phyloP scores from a whole-genome alignment of 2,113 vertebrate genomes.

The Lamprotornis superbus region DNA sequence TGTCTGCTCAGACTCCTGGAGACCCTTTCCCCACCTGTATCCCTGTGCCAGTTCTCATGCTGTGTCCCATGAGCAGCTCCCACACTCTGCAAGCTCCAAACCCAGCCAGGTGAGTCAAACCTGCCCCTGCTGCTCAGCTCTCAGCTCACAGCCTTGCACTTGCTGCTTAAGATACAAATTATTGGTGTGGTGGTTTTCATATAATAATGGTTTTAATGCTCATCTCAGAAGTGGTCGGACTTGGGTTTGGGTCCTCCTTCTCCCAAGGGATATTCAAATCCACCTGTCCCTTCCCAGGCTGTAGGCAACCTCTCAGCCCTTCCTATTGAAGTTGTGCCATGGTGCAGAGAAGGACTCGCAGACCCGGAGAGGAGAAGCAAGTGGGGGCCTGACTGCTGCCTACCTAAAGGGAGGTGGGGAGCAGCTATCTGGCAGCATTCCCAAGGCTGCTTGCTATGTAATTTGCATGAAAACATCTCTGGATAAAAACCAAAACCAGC shows the following conservation, averaged over 20 bases:
- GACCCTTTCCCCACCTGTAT: background rate
- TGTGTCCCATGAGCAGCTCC: background rate
- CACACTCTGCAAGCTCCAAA: background rate
- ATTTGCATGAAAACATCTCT: conserved; percentile 31
- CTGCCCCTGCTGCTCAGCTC: conserved; percentile 9
- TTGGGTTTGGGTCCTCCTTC: conserved; percentile 34
- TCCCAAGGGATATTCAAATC: conserved; percentile 60
- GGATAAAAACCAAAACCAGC: conserved; percentile 34
- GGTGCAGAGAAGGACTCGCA: background rate
- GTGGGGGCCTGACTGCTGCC: conserved; percentile 50
- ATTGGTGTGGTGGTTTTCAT: conserved; percentile 32
- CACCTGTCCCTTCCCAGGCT: conserved; percentile 62
- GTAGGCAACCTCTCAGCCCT: conserved; percentile 53
- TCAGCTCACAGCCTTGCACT: background rate
- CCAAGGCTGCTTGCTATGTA: background rate
- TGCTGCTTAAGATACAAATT: conserved; percentile 54
- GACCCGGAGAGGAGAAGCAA: conserved; percentile 31
- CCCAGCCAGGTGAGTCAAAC: conserved; percentile 36
- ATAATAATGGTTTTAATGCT: conserved; percentile 10
- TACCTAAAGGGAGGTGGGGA: background rate
- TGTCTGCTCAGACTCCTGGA: background rate
- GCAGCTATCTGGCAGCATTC: conserved; percentile 1
- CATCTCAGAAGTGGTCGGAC: conserved; percentile 43
- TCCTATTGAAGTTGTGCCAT: conserved; percentile 45
- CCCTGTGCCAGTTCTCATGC: background rate